Conservation (phyloP, 2,113 vertebrate species). For the Perccottus glenii region DNA sequence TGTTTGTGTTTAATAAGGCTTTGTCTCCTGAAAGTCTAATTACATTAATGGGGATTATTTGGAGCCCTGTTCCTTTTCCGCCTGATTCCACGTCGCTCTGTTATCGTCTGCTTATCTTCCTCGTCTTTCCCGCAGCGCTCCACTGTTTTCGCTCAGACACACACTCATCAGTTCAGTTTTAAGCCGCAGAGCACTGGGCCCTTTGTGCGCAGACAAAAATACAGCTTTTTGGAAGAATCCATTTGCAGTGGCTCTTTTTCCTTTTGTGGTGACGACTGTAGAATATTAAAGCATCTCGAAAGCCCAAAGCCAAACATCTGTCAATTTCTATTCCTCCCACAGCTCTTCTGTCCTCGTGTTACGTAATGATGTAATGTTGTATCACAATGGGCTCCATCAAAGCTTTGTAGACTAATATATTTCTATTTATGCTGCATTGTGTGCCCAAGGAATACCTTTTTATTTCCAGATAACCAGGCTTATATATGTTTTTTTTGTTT, state of each 20-base stretch:
- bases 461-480: no score
- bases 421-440: no score
- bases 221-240: no score
- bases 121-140: constrained; percentile 13
- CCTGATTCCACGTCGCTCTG: neutral
- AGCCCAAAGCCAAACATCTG: neutral
- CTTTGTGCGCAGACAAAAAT: neutral
- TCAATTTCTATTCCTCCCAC: neutral
- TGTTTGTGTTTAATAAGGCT: constrained; percentile 62
- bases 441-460: no score
- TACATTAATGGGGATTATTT: constrained; percentile 62
- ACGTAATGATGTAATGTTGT: neutral
- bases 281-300: neutral
- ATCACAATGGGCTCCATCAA: neutral
- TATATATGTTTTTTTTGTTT: no score
- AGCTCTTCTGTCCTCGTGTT: neutral
- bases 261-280: neutral
- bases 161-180: constrained; percentile 29
- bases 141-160: neutral
- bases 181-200: neutral
- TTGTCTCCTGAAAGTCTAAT: constrained; percentile 64
- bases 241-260: no score
- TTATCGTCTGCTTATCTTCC: constrained; percentile 26
- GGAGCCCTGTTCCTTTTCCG: constrained; percentile 6
- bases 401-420: neutral